Conservation (phyloP, 2,113 vertebrate species). For the Gnathonemus longibarbis region DNA sequence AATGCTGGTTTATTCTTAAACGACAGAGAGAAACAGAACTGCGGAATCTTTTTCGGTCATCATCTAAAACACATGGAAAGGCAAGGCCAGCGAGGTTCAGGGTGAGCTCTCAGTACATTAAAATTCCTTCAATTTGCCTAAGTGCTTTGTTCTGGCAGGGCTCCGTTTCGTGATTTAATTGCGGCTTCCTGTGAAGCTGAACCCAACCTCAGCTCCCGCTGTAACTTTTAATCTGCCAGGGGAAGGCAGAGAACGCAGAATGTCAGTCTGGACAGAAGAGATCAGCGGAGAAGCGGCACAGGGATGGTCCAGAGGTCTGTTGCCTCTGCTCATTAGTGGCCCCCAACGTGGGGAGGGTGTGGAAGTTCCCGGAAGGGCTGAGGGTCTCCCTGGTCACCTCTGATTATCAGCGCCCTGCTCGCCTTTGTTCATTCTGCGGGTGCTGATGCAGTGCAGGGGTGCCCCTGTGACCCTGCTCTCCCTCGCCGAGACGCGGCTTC, state of each 20-base stretch:
- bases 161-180: conserved; percentile 54
- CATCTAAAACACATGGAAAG: not conserved
- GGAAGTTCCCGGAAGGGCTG: not conserved
- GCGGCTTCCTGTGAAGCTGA: conserved; percentile 47
- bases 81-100: not conserved
- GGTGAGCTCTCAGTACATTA: conserved; percentile 30
- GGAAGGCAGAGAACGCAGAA: conserved; percentile 22
- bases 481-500: not conserved
- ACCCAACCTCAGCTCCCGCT: conserved; percentile 49
- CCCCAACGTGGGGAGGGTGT: not conserved
- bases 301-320: conserved; percentile 16
- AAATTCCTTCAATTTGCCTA: conserved; percentile 52
- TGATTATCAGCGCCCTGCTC: not conserved
- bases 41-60: not conserved
- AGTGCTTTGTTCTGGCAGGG: conserved; percentile 51
- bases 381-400: not conserved
- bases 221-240: conserved; percentile 41
- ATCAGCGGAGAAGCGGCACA: conserved; percentile 15
- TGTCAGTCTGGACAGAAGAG: conserved; percentile 26
- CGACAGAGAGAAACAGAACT: not conserved
- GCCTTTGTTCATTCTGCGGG: not conserved
- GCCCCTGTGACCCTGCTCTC: not conserved
- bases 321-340: conserved; percentile 26
- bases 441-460: not conserved
- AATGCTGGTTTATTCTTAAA: not conserved